Conservation (phyloP, 2,113 vertebrate genomes). For the Phocoena sinus region DNA sequence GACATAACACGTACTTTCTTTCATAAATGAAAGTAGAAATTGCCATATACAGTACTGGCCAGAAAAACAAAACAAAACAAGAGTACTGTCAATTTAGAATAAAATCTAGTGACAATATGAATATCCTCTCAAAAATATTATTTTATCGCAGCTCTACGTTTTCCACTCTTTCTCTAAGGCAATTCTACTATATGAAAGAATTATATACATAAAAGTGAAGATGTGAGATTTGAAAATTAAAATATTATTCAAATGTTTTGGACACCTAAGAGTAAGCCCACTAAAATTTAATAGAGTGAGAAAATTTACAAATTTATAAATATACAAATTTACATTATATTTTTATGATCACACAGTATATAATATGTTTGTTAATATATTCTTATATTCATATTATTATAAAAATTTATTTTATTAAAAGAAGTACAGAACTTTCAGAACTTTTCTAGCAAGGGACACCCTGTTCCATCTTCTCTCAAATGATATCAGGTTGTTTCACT, state of each 20-base stretch:
- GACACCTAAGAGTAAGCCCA: not conserved
- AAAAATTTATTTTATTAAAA: not conserved
- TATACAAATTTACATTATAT: not conserved
- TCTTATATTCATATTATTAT: not conserved
- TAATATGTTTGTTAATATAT: not conserved
- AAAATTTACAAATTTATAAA: not conserved
- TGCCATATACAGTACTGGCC: not conserved
- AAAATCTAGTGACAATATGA: not conserved
- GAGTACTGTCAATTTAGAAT: not conserved
- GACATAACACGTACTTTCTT: constrained; percentile 15
- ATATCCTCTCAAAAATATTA: constrained; percentile 22
- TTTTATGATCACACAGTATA: not conserved
- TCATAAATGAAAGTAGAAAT: constrained; percentile 32
- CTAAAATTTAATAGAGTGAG: not conserved
- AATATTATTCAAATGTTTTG: not conserved
- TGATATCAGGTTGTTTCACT: not conserved
- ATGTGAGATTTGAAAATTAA: not conserved
- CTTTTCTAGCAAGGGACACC: not conserved
- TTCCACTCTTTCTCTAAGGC: not conserved
- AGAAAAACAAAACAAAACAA: not conserved
- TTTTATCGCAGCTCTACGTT: not conserved
- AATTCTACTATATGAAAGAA: not conserved
- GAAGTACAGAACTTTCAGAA: not conserved
- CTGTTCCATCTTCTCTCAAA: not conserved
- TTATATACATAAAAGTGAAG: not conserved